These are phyloP conservation scores for Ips typographus DNA, from an alignment of 1,140 invertebrate genomes.

Conservation along the genomic window DNA sequence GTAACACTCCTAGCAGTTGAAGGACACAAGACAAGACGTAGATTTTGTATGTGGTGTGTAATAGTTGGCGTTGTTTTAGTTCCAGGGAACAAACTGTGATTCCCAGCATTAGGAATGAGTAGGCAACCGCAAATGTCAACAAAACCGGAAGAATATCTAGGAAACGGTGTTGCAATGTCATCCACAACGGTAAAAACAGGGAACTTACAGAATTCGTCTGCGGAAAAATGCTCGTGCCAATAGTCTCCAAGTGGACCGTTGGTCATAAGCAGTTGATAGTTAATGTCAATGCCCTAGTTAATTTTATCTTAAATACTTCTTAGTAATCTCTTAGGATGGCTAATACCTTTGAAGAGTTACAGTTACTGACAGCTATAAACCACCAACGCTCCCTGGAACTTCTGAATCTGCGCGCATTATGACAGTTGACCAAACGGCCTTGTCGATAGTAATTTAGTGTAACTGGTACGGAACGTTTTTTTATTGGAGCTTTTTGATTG, in stretches of 20 bases:
- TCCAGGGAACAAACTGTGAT: conserved; percentile 69
- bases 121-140: conserved; percentile 63
- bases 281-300: conserved; percentile 65
- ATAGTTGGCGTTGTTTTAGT: conserved; percentile 71
- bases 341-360: conserved; percentile 61
- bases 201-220: conserved; percentile 87
- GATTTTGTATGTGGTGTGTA: conserved; percentile 87
- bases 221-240: conserved; percentile 86
- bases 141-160: conserved; percentile 74
- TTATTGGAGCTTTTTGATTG: conserved; percentile 12
- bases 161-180: conserved; percentile 14
- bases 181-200: not conserved
- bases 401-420: conserved; percentile 62
- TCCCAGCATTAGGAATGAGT: conserved; percentile 64
- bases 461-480: conserved; percentile 30
- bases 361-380: conserved; percentile 75
- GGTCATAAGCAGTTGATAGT: conserved; percentile 75
- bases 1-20: conserved; percentile 66
- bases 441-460: conserved; percentile 1
- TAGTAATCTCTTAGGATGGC: too few relatives aligned
- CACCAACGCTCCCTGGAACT: conserved; percentile 75
- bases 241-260: conserved; percentile 75
- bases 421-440: conserved; percentile 52
- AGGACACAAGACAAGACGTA: conserved; percentile 71
- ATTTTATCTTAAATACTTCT: not conserved